phyloP scores from a whole-genome alignment of 2,797 vertebrate genomes.

The Bufotes viridis region DNA sequence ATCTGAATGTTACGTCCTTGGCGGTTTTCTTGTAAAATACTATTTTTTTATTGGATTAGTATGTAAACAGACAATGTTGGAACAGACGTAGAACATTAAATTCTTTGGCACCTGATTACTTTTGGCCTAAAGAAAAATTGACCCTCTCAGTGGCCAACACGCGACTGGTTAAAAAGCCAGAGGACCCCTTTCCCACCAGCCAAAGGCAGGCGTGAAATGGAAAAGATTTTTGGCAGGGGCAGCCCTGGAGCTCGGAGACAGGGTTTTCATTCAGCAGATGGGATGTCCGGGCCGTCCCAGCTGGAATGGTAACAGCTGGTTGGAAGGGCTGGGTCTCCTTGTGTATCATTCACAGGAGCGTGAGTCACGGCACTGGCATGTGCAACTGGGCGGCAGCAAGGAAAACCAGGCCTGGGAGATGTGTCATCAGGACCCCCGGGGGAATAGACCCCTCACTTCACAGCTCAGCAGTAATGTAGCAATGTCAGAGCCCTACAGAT shows the following conservation, averaged over 20 bases:
- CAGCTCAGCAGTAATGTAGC: slow-evolving; percentile 49
- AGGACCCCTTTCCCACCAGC: slow-evolving; percentile 50
- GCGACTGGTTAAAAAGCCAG: slow-evolving; percentile 21
- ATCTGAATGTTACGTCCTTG: not conserved
- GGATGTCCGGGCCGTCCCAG: slow-evolving; percentile 43
- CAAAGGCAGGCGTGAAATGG: slow-evolving; percentile 49
- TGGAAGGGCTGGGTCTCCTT: slow-evolving; percentile 52
- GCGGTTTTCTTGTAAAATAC: slow-evolving; percentile 8
- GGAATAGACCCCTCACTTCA: slow-evolving; percentile 9
- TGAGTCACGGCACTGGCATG: slow-evolving; percentile 58
- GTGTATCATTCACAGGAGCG: slow-evolving; percentile 58
- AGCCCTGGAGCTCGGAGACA: slow-evolving; percentile 2
- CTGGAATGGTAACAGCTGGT: slow-evolving; percentile 59
- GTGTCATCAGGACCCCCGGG: slow-evolving; percentile 47
- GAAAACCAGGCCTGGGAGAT: slow-evolving; percentile 50
- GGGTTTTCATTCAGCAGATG: slow-evolving; percentile 56
- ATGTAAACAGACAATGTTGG: slow-evolving; percentile 2
- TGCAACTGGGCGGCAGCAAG: slow-evolving; percentile 35
- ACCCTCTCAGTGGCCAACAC: slow-evolving; percentile 7
- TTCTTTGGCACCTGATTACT: not conserved
- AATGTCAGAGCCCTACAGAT: not conserved
- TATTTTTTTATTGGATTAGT: slow-evolving; percentile 8
- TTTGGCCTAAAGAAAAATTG: slow-evolving; percentile 6
- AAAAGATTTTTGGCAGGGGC: slow-evolving; percentile 45
- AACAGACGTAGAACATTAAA: not conserved